phyloP scores from a whole-genome alignment of 2,797 vertebrate species.

The Anguilla marmorata region DNA sequence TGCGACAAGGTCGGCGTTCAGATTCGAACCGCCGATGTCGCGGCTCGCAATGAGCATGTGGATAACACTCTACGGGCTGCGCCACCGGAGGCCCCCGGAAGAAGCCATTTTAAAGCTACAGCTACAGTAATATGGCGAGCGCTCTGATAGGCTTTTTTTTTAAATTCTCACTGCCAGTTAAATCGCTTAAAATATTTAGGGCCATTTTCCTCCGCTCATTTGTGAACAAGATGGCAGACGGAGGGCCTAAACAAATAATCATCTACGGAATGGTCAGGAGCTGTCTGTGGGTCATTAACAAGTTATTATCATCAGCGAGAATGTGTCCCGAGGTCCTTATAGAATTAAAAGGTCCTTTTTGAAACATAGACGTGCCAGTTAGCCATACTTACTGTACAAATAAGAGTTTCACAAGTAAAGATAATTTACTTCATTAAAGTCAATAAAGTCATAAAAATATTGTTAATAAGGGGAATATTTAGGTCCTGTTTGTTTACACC shows the following conservation, averaged over 20 bases:
- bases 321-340: conserved; percentile 38
- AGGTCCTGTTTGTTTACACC: background rate
- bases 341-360: conserved; percentile 38
- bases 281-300: background rate
- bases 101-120: background rate
- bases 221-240: background rate
- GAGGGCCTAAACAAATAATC: background rate
- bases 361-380: conserved; percentile 27
- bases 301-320: conserved; percentile 12
- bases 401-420: conserved; percentile 10
- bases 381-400: conserved; percentile 22
- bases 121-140: background rate
- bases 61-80: too few species aligned
- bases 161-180: background rate
- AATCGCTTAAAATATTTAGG: background rate
- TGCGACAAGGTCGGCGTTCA: too few species aligned
- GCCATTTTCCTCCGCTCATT: background rate
- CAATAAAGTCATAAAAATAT: background rate
- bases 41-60: too few species aligned
- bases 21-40: too few species aligned
- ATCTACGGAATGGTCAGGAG: background rate
- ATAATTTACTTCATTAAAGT: background rate
- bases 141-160: background rate
- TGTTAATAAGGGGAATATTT: background rate
- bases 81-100: background rate